Percentiles rank a stretch among this genome's conserved stretches.
phyloP scores from a whole-genome alignment of 2,113 vertebrate species.

The Setophaga petechia region DNA sequence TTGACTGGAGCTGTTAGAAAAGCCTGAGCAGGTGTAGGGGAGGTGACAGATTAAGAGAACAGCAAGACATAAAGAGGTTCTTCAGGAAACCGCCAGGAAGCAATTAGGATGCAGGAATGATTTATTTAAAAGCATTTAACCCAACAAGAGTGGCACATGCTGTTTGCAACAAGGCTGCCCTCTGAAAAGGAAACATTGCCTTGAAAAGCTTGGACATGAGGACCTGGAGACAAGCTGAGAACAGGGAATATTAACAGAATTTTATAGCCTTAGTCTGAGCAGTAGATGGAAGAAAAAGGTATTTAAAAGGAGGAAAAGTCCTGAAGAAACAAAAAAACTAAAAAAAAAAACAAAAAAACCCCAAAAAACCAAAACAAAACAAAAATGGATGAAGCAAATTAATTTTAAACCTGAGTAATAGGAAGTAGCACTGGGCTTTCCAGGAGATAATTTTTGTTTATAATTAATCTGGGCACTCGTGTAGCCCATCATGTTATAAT shows the following conservation, averaged over 20 bases:
- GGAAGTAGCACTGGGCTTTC: background rate
- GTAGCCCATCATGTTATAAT: background rate
- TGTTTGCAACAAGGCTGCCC: constrained; percentile 40
- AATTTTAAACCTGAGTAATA: background rate
- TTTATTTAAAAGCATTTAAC: constrained; percentile 55
- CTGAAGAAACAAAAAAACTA: background rate
- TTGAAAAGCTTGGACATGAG: background rate
- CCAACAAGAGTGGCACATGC: constrained; percentile 17
- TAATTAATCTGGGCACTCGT: background rate
- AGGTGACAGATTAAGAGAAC: constrained; percentile 63
- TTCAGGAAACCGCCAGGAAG: constrained; percentile 43
- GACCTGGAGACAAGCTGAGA: background rate
- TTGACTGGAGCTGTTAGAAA: constrained; percentile 31
- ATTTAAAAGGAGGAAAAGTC: background rate
- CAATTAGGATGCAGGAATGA: constrained; percentile 49
- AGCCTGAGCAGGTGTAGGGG: constrained; percentile 56
- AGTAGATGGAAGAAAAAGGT: background rate
- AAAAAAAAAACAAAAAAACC: background rate
- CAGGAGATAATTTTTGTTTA: constrained; percentile 35
- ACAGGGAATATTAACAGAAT: background rate
- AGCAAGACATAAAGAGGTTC: constrained; percentile 26
- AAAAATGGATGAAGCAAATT: background rate
- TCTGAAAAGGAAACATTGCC: background rate
- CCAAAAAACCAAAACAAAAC: background rate
- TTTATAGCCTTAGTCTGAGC: background rate